phyloP scores from a whole-genome alignment of 2,888 invertebrate genomes.

The Drosophila diplacantha region DNA sequence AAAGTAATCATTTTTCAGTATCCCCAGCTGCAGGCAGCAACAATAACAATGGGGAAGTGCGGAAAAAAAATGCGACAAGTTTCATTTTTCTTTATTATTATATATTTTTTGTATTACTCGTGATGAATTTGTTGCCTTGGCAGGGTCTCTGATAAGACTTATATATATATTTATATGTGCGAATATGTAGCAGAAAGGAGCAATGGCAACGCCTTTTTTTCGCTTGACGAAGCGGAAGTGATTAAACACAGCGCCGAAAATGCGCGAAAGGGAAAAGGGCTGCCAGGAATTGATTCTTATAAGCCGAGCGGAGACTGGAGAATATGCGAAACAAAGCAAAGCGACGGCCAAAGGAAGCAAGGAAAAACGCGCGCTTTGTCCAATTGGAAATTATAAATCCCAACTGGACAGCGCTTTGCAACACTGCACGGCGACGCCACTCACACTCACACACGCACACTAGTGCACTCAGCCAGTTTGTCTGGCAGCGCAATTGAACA shows the following conservation, averaged over 20 bases:
- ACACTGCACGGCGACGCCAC: conserved; percentile 40
- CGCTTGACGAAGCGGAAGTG: conserved; percentile 53
- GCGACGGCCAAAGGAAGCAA: conserved; percentile 18
- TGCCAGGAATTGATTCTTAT: conserved; percentile 51
- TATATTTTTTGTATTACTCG: not conserved
- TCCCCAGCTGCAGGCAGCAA: conserved; percentile 27
- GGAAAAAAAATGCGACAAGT: conserved; percentile 13
- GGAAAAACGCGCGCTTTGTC: conserved; percentile 48
- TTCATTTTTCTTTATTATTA: not conserved
- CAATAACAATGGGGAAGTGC: conserved; percentile 8
- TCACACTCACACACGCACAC: conserved; percentile 34
- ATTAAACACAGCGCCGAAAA: conserved; percentile 40
- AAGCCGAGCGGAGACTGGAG: conserved; percentile 9
- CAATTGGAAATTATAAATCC: conserved; percentile 65
- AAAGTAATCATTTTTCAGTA: conserved; percentile 68
- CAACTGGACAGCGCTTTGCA: conserved; percentile 44
- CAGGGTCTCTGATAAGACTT: conserved; percentile 37
- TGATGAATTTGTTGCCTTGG: conserved; percentile 23
- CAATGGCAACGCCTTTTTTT: conserved; percentile 45
- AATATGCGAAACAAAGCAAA: conserved; percentile 21
- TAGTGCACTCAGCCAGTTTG: conserved; percentile 39
- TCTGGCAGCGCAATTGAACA: conserved; percentile 41
- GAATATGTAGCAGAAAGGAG: conserved; percentile 42
- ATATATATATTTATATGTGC: conserved; percentile 1
- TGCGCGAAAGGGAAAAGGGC: conserved; percentile 35